A percentile compares a stretch with the other conserved stretches of the same genome.
Conservation (phyloP, 2,888 invertebrate genomes). For the Neocrepidodera transversa region DNA sequence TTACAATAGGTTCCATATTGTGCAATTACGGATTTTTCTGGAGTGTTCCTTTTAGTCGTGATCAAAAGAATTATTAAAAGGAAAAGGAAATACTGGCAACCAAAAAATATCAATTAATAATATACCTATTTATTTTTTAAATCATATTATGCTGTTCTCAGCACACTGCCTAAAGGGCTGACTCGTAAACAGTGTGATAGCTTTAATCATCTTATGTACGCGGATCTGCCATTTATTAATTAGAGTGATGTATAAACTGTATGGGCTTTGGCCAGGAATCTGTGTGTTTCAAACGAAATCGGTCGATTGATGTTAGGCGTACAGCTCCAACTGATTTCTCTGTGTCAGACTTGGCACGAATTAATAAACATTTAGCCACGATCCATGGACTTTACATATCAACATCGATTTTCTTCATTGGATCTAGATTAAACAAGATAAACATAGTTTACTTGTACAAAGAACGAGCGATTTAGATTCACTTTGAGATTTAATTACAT, state of each 20-base stretch:
- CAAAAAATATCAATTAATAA: slow-evolving; percentile 13
- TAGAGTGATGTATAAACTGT: slow-evolving; percentile 58
- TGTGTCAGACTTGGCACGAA: slow-evolving; percentile 53
- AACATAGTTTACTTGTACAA: not conserved
- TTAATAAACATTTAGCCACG: slow-evolving; percentile 53
- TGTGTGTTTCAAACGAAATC: slow-evolving; percentile 52
- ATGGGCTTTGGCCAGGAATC: slow-evolving; percentile 52
- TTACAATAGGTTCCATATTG: too few species aligned
- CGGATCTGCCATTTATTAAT: slow-evolving; percentile 59
- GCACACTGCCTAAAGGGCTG: slow-evolving; percentile 32
- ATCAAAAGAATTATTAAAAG: too few species aligned
- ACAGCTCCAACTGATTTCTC: slow-evolving; percentile 31
- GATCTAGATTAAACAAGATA: not conserved
- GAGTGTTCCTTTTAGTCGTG: too few species aligned
- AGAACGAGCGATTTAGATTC: not conserved
- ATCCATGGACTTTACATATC: slow-evolving; percentile 38
- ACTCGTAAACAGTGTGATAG: slow-evolving; percentile 37
- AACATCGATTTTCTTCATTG: slow-evolving; percentile 24
- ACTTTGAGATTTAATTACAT: not conserved
- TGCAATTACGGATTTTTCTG: too few species aligned
- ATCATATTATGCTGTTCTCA: slow-evolving; percentile 21
- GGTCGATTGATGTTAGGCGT: slow-evolving; percentile 52
- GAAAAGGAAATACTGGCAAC: too few species aligned
- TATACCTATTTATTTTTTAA: slow-evolving; percentile 24
- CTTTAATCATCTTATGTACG: slow-evolving; percentile 51